These are phyloP conservation scores for Anoplopoma fimbria DNA, from an alignment of 2,113 vertebrate species.

Conservation along the genomic window DNA sequence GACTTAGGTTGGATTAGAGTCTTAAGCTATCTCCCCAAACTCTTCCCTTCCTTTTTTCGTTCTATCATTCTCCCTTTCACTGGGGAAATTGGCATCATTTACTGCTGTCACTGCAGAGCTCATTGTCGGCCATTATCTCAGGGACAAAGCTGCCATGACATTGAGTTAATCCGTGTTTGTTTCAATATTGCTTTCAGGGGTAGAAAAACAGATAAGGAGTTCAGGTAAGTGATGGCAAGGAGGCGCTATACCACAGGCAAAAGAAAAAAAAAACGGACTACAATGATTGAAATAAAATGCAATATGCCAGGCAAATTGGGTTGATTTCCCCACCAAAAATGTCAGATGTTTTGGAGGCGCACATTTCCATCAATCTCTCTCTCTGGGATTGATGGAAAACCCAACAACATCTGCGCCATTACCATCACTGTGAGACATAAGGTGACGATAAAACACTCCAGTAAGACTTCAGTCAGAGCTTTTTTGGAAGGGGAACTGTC, in stretches of 20 bases:
- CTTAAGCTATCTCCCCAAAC: constrained; percentile 55
- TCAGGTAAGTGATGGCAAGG: constrained; percentile 58
- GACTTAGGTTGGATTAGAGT: constrained; percentile 70
- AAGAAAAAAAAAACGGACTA: background rate
- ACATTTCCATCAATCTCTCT: too few species aligned
- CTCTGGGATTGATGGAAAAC: background rate
- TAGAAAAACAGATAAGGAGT: constrained; percentile 67
- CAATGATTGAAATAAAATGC: constrained; percentile 55
- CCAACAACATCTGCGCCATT: constrained; percentile 6
- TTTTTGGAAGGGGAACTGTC: background rate
- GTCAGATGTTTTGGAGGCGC: constrained; percentile 40
- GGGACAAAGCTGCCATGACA: constrained; percentile 78
- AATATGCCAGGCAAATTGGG: constrained; percentile 49
- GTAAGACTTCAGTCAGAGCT: background rate
- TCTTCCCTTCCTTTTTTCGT: constrained; percentile 34
- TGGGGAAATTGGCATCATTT: constrained; percentile 66
- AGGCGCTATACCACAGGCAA: constrained; percentile 18
- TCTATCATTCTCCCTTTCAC: constrained; percentile 38
- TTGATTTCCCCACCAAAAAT: constrained; percentile 49
- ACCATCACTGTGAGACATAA: background rate
- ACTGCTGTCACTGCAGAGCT: constrained; percentile 66
- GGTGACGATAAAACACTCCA: background rate
- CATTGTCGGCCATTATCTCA: constrained; percentile 67
- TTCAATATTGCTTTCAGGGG: constrained; percentile 66
- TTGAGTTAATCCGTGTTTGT: constrained; percentile 74